Percentiles rank a stretch among this genome's conserved stretches.
These are phyloP conservation scores for Megaceryle maxima DNA, from an alignment of 2,113 vertebrate genomes.

Conservation along the genomic window DNA sequence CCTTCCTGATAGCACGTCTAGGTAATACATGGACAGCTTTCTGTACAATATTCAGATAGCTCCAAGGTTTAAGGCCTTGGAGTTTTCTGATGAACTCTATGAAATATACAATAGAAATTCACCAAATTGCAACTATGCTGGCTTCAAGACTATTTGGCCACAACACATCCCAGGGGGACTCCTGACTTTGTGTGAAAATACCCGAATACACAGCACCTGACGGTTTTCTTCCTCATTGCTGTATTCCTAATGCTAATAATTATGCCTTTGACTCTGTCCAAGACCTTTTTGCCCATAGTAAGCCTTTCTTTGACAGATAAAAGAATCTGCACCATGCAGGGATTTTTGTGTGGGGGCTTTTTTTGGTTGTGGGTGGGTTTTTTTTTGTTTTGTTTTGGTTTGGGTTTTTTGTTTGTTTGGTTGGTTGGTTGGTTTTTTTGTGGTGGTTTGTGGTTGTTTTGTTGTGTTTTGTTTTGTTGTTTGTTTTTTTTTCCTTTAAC, in stretches of 20 bases:
- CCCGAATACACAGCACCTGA: accelerated
- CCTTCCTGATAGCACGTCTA: background rate
- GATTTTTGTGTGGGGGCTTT: too few relatives aligned
- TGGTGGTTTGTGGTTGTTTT: too few relatives aligned
- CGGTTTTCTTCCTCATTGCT: background rate
- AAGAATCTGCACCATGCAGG: background rate
- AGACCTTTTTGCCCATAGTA: background rate
- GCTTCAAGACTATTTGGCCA: background rate
- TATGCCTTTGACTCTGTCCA: background rate
- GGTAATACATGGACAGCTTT: background rate
- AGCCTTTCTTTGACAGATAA: background rate
- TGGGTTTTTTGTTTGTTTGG: too few relatives aligned
- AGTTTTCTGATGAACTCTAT: background rate
- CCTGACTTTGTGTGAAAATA: background rate
- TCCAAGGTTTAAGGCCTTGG: background rate
- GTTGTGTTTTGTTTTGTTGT: too few relatives aligned
- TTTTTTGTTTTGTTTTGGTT: too few relatives aligned
- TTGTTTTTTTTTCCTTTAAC: background rate
- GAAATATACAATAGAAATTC: background rate
- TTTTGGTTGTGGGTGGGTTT: too few relatives aligned
- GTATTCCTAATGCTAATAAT: background rate
- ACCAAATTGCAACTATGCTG: background rate
- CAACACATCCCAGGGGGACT: background rate
- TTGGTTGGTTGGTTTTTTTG: too few relatives aligned
- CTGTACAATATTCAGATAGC: background rate